A percentile compares a stretch with the other conserved stretches of the same genome.
These are phyloP conservation scores for Andinoacara biseriatus DNA, from an alignment of 2,113 vertebrate genomes.

Conservation along the genomic window DNA sequence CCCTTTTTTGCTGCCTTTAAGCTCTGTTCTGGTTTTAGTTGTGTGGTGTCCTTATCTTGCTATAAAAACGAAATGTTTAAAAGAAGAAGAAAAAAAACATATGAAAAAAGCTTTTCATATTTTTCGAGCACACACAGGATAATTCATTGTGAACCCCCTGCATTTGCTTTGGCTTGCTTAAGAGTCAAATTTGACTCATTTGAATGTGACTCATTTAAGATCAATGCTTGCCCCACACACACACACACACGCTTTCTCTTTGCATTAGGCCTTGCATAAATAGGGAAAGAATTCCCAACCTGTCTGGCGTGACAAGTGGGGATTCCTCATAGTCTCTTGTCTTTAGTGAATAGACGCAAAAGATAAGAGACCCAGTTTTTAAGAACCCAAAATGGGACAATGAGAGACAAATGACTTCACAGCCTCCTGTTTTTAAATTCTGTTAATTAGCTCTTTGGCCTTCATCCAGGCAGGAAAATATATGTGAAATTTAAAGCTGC, in stretches of 20 bases:
- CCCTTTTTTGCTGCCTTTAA: background rate
- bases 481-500: background rate
- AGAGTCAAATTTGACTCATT: background rate
- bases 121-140: background rate
- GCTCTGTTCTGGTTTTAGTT: background rate
- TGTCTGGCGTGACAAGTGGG: background rate
- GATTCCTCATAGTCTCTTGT: background rate
- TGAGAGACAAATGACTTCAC: background rate
- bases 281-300: background rate
- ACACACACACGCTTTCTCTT: slow-evolving; percentile 1
- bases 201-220: background rate
- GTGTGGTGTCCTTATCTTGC: background rate
- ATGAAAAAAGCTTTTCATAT: background rate
- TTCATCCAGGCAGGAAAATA: background rate
- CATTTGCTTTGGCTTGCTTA: background rate
- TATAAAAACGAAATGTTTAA: background rate
- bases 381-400: background rate
- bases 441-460: too few relatives aligned
- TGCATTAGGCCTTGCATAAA: background rate
- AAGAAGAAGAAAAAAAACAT: background rate
- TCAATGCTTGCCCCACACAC: background rate
- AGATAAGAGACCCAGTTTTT: background rate
- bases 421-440: background rate
- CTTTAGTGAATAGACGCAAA: too few relatives aligned
- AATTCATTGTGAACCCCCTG: background rate